Evolutionary conservation across 2,797 vertebrate genomes (phyloP), one percentile per base, ranked within the genome.

Genomic region (Rhadinocentrus ornatus): DNA sequence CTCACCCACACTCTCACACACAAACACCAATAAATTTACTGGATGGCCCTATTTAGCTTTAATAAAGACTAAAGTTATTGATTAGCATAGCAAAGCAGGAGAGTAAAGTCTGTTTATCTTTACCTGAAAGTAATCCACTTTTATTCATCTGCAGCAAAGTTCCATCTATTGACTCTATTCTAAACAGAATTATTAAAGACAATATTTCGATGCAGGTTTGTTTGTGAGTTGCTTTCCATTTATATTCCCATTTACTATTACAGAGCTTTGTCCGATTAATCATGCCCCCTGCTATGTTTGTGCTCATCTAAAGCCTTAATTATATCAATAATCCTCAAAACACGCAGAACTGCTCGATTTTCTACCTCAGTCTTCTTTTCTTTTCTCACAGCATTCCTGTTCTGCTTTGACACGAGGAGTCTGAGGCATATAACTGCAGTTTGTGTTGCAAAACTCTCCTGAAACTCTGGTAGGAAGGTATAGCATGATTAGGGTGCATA

Each of bases 41-140:
- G n/a, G 27, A 29, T 64, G 59, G 65, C 50, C 52, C 52, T 6
- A 24, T 59, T 81, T 58, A 63, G 46, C 71, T 50, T 66, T 61
- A 50, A 44, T 50, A 78, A 68, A 78, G 57, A 62, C 68, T 60
- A 68, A 70, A 68, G 57, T 27, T 73, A 71, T 83, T 82, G 2
- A 80, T 75, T 55, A 69, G 31, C 74, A 77, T 66, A 27, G 29
- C 0, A 32, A 27, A 65, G 44, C 64, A 39, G 46, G 57, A 29
- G 27, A 48, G 20, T n/a, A 57, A 53, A 77, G 58, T 34, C 31
- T 56, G 65, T 31, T 48, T 57, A 31, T 69, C 65, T 71, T 15
- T 6, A 70, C 55, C 65, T 75, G 39, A 69, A 69, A 32, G 65
- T 52, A 27, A 66, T 60, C 37, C 1, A 5, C 56, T 32, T 41